Conservation (phyloP, 2,113 vertebrate species). For the Brachypodius melanocephalos region DNA sequence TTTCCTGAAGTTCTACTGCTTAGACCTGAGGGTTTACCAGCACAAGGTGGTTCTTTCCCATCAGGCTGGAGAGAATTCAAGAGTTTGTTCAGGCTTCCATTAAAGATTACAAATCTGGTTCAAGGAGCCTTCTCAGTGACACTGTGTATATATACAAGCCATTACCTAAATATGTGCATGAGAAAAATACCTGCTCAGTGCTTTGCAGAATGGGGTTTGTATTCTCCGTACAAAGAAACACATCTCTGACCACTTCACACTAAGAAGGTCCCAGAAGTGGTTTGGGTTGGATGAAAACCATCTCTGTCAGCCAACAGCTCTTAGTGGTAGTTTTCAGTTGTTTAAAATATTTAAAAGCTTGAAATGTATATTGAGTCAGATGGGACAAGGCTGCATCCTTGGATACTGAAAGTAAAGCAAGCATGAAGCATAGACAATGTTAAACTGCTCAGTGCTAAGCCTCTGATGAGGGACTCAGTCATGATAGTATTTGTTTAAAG, state of each 20-base stretch:
- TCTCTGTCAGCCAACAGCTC: neutral
- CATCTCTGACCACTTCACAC: neutral
- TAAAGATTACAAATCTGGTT: neutral
- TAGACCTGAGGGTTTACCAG: neutral
- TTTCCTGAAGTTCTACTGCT: neutral
- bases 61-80: neutral
- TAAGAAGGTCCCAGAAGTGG: neutral
- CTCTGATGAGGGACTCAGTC: neutral
- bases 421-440: neutral
- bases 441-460: neutral
- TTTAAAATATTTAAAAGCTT: neutral
- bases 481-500: neutral
- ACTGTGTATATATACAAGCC: neutral
- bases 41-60: neutral
- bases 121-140: neutral
- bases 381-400: neutral
- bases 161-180: accelerated
- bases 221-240: neutral
- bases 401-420: neutral
- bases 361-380: neutral
- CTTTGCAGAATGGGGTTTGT: neutral
- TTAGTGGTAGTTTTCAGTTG: neutral
- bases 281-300: neutral
- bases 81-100: neutral
- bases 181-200: neutral